Percentiles rank a stretch among this genome's conserved stretches.
Conservation (phyloP, 2,888 invertebrate genomes). For the Stegophylla sp. region DNA sequence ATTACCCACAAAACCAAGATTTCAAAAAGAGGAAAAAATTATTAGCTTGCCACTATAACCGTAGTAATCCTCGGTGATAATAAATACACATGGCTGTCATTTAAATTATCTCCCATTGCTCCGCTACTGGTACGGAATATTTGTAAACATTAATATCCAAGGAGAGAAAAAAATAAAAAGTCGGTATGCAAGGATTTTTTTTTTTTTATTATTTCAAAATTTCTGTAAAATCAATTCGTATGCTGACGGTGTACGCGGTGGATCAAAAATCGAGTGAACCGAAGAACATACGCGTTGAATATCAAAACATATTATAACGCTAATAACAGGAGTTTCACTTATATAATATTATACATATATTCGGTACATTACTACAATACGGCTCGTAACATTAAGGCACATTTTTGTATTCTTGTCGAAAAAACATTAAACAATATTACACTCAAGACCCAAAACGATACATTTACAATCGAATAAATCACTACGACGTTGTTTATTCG, state of each 20-base stretch:
- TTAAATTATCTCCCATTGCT: constrained; percentile 1
- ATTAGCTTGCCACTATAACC: constrained; percentile 21
- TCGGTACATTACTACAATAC: background rate
- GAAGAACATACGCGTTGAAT: constrained; percentile 22
- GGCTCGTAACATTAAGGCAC: background rate
- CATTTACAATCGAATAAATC: constrained; percentile 29
- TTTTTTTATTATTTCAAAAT: constrained; percentile 1
- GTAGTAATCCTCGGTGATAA: constrained; percentile 21
- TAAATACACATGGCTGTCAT: constrained; percentile 15
- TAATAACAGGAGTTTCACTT: too few species aligned
- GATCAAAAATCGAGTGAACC: constrained; percentile 18
- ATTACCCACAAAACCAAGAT: constrained; percentile 23
- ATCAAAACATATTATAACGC: constrained; percentile 18
- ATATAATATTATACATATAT: too few species aligned
- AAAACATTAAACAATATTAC: constrained; percentile 15
- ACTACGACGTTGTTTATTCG: background rate
- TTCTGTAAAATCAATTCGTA: constrained; percentile 13
- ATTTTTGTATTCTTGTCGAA: background rate
- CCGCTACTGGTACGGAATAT: background rate
- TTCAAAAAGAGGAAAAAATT: background rate
- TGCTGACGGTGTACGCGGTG: background rate
- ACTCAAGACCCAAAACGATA: background rate
- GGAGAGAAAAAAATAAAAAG: background rate
- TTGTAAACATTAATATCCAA: background rate
- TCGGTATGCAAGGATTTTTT: background rate